Evolutionary conservation across 2,797 vertebrate species (phyloP).

Genomic region (Microtus agrestis): DNA sequence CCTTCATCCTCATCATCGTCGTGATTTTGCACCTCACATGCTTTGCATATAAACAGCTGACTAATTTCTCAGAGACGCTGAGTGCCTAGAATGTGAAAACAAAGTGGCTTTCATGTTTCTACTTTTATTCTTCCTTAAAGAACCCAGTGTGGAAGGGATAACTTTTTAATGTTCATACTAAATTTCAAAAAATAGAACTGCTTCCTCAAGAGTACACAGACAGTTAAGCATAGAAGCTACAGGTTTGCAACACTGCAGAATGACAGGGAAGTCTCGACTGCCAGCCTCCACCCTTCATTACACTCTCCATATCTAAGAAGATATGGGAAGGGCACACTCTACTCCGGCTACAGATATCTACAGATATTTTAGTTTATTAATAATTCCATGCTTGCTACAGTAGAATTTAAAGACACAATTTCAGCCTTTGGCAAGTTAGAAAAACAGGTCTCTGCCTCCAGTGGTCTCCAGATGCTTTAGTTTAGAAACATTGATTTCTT

Average conservation of each 20-base stretch:
- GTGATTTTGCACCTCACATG: no score
- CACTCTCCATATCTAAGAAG: neutral
- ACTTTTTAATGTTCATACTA: neutral
- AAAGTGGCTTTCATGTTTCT: slow-evolving; percentile 1
- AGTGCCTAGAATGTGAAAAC: neutral
- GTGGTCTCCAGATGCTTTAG: neutral
- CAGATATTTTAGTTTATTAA: neutral
- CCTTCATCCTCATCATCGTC: neutral
- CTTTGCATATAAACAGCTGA: neutral
- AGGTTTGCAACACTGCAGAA: neutral
- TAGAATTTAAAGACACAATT: neutral
- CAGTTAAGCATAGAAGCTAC: neutral
- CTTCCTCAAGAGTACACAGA: neutral
- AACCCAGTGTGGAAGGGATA: neutral
- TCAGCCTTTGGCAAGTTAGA: neutral
- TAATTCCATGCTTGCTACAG: neutral
- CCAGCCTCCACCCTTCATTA: no score
- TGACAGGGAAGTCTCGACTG: neutral
- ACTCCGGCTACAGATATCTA: neutral
- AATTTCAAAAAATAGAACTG: neutral
- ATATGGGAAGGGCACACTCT: neutral
- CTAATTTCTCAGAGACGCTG: neutral
- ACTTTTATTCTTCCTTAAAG: neutral
- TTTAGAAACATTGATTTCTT: neutral
- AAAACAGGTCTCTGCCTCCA: neutral